Conservation (phyloP, 2,113 vertebrate genomes). For the Gymnogyps californianus region DNA sequence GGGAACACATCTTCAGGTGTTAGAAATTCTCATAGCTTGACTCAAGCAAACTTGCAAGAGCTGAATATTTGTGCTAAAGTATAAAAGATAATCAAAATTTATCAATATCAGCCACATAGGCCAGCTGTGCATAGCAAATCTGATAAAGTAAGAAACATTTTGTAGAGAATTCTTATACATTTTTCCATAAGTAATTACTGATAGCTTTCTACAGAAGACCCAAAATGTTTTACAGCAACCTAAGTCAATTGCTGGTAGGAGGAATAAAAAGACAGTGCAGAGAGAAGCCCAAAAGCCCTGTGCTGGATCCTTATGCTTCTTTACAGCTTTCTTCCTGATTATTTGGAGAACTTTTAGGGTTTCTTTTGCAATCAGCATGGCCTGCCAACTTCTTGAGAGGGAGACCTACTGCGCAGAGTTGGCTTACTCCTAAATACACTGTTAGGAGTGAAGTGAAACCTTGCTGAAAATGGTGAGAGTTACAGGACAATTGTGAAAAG, state of each 20-base stretch:
- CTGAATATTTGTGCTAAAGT: neutral
- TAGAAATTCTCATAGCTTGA: neutral
- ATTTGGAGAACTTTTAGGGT: neutral
- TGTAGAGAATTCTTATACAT: neutral
- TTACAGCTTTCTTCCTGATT: neutral
- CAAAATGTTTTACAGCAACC: neutral
- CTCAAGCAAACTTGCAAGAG: neutral
- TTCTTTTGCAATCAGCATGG: neutral
- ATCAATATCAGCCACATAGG: neutral
- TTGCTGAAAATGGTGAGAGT: neutral
- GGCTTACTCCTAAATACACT: neutral
- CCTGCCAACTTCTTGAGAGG: neutral
- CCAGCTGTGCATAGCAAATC: neutral
- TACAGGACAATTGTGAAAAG: neutral
- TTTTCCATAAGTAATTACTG: neutral
- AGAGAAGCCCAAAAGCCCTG: neutral
- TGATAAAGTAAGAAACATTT: neutral
- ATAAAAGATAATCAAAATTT: neutral
- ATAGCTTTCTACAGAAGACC: neutral
- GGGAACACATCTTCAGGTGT: neutral
- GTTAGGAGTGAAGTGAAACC: neutral
- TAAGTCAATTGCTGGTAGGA: neutral
- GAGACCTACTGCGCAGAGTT: neutral
- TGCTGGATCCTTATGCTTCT: neutral
- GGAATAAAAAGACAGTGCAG: neutral